Conservation (phyloP, 2,888 invertebrate genomes). For the Sturmia bella region DNA sequence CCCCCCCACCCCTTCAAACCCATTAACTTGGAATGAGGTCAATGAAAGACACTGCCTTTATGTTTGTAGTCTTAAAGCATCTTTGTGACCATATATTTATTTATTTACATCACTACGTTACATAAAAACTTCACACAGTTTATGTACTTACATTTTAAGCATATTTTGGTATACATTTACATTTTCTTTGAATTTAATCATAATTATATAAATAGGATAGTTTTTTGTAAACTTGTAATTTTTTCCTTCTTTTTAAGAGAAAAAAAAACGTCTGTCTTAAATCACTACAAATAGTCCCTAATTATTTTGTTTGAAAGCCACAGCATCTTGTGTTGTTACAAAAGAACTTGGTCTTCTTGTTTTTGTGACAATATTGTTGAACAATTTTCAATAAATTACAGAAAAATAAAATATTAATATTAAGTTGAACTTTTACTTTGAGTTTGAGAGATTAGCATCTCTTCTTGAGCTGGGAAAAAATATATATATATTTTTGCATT, state of each 20-base stretch:
- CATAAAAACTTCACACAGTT: constrained; percentile 17
- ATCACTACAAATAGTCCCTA: constrained; percentile 68
- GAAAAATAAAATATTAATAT: constrained; percentile 1
- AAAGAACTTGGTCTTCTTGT: constrained; percentile 52
- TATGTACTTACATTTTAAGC: constrained; percentile 37
- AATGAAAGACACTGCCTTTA: constrained; percentile 11
- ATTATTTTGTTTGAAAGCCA: constrained; percentile 64
- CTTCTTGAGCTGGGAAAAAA: constrained; percentile 54
- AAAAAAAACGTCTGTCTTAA: constrained; percentile 37
- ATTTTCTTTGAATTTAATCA: constrained; percentile 28
- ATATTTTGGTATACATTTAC: constrained; percentile 52
- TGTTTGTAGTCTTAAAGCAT: constrained; percentile 61
- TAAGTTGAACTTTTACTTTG: constrained; percentile 51
- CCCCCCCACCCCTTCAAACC: constrained; percentile 12
- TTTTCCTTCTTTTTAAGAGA: constrained; percentile 28
- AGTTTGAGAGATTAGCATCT: constrained; percentile 44
- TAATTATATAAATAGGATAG: constrained; percentile 57
- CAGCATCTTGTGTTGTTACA: constrained; percentile 56
- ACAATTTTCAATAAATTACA: constrained; percentile 11
- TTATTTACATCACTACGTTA: constrained; percentile 35
- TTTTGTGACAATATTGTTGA: constrained; percentile 55
- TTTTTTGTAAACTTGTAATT: constrained; percentile 7
- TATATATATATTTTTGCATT: neutral
- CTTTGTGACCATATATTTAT: constrained; percentile 71
- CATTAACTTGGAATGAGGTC: constrained; percentile 18